Conservation (phyloP, 2,797 vertebrate genomes). For the Melanotaenia boesemani region DNA sequence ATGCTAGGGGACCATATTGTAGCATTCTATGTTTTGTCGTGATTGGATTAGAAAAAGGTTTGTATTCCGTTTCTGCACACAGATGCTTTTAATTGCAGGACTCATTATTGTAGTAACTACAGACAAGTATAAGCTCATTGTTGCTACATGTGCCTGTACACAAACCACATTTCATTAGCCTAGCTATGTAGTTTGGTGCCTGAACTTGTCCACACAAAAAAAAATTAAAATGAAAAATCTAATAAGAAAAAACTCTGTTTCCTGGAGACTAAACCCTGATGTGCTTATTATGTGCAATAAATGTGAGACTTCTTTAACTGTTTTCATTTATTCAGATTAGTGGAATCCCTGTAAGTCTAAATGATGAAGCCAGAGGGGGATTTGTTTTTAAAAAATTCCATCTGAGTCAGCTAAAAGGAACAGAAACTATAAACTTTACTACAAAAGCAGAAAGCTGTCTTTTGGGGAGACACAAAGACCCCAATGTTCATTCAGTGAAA, state of each 20-base stretch:
- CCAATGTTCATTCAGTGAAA: constrained; percentile 12
- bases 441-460: constrained; percentile 4
- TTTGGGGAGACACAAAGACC: constrained; percentile 9
- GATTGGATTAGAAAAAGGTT: too few species aligned
- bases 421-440: background rate
- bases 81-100: too few species aligned
- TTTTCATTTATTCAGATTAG: background rate
- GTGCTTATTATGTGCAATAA: background rate
- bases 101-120: too few species aligned
- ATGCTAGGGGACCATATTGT: too few species aligned
- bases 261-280: background rate
- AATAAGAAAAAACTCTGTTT: too few species aligned
- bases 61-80: too few species aligned
- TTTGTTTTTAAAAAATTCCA: constrained; percentile 8
- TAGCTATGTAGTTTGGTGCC: too few species aligned
- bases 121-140: too few species aligned
- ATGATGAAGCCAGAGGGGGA: background rate
- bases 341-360: background rate
- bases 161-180: too few species aligned
- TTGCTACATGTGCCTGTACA: too few species aligned
- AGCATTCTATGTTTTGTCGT: too few species aligned
- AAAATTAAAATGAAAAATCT: too few species aligned
- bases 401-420: constrained; percentile 1
- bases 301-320: background rate
- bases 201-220: background rate